Base-by-base conservation (phyloP, 2,888 invertebrate genomes). In the Romanomermis culicivorax region DNA sequence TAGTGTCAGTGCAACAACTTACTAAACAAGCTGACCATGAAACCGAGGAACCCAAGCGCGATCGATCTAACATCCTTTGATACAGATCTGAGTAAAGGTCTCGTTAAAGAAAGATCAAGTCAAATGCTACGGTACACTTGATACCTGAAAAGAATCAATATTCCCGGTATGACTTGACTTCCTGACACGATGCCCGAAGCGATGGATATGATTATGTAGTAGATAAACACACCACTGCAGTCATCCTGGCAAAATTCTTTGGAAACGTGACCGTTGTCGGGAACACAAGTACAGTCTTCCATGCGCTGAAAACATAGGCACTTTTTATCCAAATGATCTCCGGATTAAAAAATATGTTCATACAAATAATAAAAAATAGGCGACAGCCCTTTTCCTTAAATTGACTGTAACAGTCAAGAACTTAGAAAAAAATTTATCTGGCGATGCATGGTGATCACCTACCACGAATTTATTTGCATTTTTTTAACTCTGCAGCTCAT, bases 121-220 rank as follows among this genome's bases (percentile, higher is more conserved):
- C 7, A 7, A 23, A 45, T 23, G 47, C 11, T 45, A 17, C 14
- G 23, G 7, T 45, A 45, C 4, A 45, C 47, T 45, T 45, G 7
- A 29, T 47, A 63, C 63, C 64, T 53, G 26, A 67, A 57, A 36
- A 67, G 61, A 49, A 67, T 67, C n/a, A 67, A 52, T 57, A 67
- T 62, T 30, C 65, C 65, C 2, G 67, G 67, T 7, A 65, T 64
- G 1, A 67, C 67, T 4, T 60, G 61, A 58, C 64, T 59, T 1
- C 67, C 67, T 4, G 67, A 68, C 53, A 68, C 59, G 25, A 68
- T 53, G 3, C 67, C 67, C 2, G 61, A 59, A 3, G 65, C 55
- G 17, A 63, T 61, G 61, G 42, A 23, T 17, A 58, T 45, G 30
- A 14, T 42, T 23, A 56, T 30, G 29, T 29, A 56, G 24, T 36